Evolutionary conservation across 2,797 vertebrate species (phyloP), one percentile per base, ranked within the genome.

Genomic region (Lagodon rhomboides): DNA sequence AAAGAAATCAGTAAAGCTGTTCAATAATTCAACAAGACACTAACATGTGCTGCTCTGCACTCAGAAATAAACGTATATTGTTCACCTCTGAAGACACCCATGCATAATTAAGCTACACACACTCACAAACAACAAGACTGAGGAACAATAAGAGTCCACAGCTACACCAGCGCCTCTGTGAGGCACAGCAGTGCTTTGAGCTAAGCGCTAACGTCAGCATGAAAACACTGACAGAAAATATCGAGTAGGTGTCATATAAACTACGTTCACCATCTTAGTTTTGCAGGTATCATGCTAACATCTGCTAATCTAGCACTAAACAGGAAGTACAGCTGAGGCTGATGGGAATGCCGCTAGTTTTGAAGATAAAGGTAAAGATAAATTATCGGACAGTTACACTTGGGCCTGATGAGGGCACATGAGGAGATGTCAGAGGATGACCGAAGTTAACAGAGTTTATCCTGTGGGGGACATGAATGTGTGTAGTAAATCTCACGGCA

Each of bases 11-110:
- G 75, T 79, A 18, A 16, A 77, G 71, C 1, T 49, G 58, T 38
- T 88, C 62, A 85, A 87, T 87, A 85, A 87, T 88, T 89, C 25
- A 89, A 23, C 44, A 68, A 27, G 72, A 71, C 9, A 38, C 22
- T n/a, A 34, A 1, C 11, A 12, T 62, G 27, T 58, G 20, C 5
- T 30, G 22, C 30, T 65, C 17, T 38, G 51, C 30, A 27, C 59
- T 73, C 10, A 56, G 66, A 74, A 74, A 70, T 6, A 62, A 43
- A 55, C 23, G 47, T 11, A 51, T 65, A 22, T 34, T 66, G 23
- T 30, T 27, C 63, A n/a, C 6, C n/a, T n/a, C 49, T 59, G 10
- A 43, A 64, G 46, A 69, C 15, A 65, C 9, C 0, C 3, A 44
- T 27, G 25, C 30, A 44, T 25, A 12, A 10, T 6, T 18, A 27